Conservation (phyloP, 2,888 invertebrate genomes). For the Euplexia lucipara region DNA sequence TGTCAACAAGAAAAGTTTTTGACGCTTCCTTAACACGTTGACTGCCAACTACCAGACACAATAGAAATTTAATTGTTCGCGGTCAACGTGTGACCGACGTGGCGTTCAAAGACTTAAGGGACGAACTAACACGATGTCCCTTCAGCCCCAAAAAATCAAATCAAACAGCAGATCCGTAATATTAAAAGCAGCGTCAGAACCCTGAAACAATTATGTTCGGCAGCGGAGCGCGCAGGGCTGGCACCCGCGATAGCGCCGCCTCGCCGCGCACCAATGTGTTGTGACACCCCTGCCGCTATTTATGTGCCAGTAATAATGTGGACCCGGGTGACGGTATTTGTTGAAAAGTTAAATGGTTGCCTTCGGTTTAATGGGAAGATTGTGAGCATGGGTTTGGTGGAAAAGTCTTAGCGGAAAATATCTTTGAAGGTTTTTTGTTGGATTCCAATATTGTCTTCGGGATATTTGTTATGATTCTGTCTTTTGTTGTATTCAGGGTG, state of each 20-base stretch:
- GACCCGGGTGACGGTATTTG: conserved; percentile 28
- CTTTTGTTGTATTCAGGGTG: too few species aligned
- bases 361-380: conserved; percentile 42
- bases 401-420: conserved; percentile 19
- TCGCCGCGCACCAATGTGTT: conserved; percentile 55
- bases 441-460: neutral
- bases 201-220: conserved; percentile 62
- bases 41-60: too few species aligned
- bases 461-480: neutral
- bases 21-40: neutral
- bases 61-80: too few species aligned
- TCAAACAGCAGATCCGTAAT: conserved; percentile 19
- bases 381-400: conserved; percentile 13
- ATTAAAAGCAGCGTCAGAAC: conserved; percentile 36
- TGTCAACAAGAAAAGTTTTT: too few species aligned
- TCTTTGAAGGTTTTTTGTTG: neutral
- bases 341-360: conserved; percentile 46
- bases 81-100: too few species aligned
- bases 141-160: conserved; percentile 10
- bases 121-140: neutral
- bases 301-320: conserved; percentile 67
- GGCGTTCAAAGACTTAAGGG: too few species aligned
- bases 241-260: conserved; percentile 69
- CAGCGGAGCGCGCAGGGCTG: conserved; percentile 69
- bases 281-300: conserved; percentile 64